Conservation (phyloP, 2,113 vertebrate genomes). For the Calypte anna region DNA sequence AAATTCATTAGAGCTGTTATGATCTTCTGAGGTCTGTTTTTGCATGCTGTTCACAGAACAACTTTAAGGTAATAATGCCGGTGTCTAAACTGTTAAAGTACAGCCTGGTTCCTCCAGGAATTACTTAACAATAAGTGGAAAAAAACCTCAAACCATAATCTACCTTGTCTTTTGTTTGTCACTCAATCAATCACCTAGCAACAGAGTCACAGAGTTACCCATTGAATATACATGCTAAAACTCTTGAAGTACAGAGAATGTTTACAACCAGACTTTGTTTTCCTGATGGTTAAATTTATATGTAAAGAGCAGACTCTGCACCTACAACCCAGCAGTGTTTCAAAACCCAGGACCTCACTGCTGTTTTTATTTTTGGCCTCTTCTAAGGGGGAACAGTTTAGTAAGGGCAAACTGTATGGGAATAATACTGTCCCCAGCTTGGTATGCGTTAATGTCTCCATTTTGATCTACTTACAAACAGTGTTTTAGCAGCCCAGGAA, state of each 20-base stretch:
- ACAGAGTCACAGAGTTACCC: neutral
- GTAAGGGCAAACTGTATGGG: neutral
- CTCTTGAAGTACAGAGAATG: neutral
- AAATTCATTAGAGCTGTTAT: neutral
- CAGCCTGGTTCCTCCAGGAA: neutral
- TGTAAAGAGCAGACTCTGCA: neutral
- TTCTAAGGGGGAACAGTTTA: neutral
- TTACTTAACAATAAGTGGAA: neutral
- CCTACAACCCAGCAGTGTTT: neutral
- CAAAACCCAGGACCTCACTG: neutral
- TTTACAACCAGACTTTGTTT: neutral
- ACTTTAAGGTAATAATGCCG: neutral
- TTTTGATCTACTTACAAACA: neutral
- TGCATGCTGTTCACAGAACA: neutral
- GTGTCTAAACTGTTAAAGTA: neutral
- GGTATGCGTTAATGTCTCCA: neutral
- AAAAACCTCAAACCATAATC: neutral
- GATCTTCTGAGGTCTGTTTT: neutral
- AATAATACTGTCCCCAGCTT: neutral
- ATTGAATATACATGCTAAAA: slow-evolving; percentile 11
- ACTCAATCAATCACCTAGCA: neutral
- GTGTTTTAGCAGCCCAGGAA: neutral
- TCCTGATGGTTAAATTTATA: neutral
- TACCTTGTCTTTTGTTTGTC: neutral
- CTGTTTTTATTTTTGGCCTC: neutral